Base-by-base conservation (phyloP, 1,140 invertebrate species). In the Trachymyrmex septentrionalis region DNA sequence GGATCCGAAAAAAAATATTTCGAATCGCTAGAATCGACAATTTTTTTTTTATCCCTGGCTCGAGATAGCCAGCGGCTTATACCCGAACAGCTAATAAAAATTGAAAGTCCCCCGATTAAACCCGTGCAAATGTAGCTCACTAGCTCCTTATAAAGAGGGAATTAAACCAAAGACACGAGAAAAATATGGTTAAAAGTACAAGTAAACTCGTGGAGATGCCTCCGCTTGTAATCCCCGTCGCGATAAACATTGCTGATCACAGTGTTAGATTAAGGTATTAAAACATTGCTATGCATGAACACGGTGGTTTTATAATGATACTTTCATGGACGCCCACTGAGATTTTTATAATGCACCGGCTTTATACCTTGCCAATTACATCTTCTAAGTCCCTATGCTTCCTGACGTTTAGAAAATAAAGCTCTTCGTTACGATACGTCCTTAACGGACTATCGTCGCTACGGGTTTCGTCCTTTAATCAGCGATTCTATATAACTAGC, bases 401-500 rank as follows among this genome's bases (percentile, higher is more conserved):
- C 21, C n/a, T 14, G 53, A 63, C 16, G 57, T 82, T 75, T 71
- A 86, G 55, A 75, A 72, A 76, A 69, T 82, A 27, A 87, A 71
- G 48, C 72, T 64, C 64, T n/a, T 48, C 38, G 55, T 69, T 64
- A 69, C 55, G 85, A 87, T 27, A 30, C 19, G n/a, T 44, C 44
- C 72, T 59, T 34, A 57, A 63, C 38, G n/a, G 69, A 48, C n/a
- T 24, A 67, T 87, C 64, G 59, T 78, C 73, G 73, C 87, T 61
- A 66, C 61, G 44, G 61, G 72, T 78, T 71, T 77, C 82, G 85
- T 90, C 67, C 78, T 85, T 85, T 90, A 89, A 87, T 85, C 89
- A 87, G 64, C 34, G 88, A 87, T 73, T 76, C 72, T 86, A 61
- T 76, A 80, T 81, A 88, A 61, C 86, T 87, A 86, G 77, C 44